phyloP scores from a whole-genome alignment of 1,140 invertebrate species.

The Lepidurus apus region DNA sequence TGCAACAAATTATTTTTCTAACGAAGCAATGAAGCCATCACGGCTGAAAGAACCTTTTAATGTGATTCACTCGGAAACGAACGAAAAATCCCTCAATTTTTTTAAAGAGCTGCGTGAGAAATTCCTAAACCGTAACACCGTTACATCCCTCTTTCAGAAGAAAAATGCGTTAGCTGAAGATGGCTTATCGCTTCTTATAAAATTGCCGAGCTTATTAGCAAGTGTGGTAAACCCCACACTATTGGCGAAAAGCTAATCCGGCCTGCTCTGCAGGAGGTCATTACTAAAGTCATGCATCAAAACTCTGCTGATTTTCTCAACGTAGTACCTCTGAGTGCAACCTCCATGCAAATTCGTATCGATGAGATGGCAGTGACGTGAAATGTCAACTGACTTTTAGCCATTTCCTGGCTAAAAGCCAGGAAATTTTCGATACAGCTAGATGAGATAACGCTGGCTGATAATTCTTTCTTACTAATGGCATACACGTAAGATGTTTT shows the following conservation, averaged over 20 bases:
- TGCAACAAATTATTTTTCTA: too few relatives aligned
- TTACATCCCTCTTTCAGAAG: slow-evolving; percentile 5
- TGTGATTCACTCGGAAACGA: too few relatives aligned
- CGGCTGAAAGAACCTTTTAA: too few relatives aligned
- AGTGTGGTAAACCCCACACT: slow-evolving; percentile 18
- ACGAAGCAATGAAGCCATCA: too few relatives aligned
- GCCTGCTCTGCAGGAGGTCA: slow-evolving; percentile 15
- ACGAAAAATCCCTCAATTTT: too few relatives aligned
- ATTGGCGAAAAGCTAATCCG: slow-evolving; percentile 23
- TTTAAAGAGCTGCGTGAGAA: slow-evolving; percentile 30
- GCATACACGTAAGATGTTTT: not conserved
- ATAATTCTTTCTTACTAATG: not conserved
- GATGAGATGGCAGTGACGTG: slow-evolving; percentile 35
- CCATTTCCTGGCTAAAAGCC: not conserved
- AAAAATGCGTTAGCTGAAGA: not conserved
- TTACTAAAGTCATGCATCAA: slow-evolving; percentile 27
- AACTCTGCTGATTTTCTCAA: not conserved
- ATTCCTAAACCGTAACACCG: slow-evolving; percentile 25
- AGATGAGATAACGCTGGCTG: not conserved
- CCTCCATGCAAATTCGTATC: slow-evolving; percentile 27
- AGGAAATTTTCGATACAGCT: not conserved
- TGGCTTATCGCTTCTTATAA: not conserved
- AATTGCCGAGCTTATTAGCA: not conserved
- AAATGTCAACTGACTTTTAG: too few relatives aligned
- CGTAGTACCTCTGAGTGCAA: not conserved